phyloP scores from a whole-genome alignment of 2,113 vertebrate genomes.

The Bos javanicus region DNA sequence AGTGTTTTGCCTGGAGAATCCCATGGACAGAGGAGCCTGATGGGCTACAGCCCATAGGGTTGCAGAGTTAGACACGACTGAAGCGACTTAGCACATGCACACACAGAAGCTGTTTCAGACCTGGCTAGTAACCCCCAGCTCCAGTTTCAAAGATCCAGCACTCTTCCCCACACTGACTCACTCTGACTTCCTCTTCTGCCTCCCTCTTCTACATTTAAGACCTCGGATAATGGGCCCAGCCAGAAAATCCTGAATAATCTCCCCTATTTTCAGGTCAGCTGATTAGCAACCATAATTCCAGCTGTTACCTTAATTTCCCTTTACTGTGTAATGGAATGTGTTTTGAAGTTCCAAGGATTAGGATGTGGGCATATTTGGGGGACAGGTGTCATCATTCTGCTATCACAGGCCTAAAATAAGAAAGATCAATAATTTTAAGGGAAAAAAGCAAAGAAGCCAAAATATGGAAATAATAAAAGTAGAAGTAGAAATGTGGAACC shows the following conservation, averaged over 20 bases:
- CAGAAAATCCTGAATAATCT: neutral
- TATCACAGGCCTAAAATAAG: neutral
- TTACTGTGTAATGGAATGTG: neutral
- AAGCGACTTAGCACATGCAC: neutral
- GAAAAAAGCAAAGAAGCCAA: neutral
- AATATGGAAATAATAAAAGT: constrained; percentile 25
- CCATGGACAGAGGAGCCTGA: neutral
- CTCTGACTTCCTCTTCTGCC: neutral
- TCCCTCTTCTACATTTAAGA: neutral
- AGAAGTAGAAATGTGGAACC: neutral
- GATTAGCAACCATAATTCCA: neutral
- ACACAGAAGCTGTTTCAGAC: neutral
- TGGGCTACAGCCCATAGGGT: neutral
- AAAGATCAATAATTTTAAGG: neutral
- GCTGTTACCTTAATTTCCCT: neutral
- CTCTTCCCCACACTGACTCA: neutral
- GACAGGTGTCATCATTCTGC: neutral
- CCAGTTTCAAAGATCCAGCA: neutral
- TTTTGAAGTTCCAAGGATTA: neutral
- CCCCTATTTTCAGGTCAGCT: neutral
- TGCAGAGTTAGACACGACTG: neutral
- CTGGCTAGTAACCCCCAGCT: neutral
- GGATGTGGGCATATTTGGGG: neutral
- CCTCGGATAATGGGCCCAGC: neutral
- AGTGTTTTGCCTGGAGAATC: neutral